phyloP scores from a whole-genome alignment of 2,113 vertebrate species.

The Gorsachius goisagi region DNA sequence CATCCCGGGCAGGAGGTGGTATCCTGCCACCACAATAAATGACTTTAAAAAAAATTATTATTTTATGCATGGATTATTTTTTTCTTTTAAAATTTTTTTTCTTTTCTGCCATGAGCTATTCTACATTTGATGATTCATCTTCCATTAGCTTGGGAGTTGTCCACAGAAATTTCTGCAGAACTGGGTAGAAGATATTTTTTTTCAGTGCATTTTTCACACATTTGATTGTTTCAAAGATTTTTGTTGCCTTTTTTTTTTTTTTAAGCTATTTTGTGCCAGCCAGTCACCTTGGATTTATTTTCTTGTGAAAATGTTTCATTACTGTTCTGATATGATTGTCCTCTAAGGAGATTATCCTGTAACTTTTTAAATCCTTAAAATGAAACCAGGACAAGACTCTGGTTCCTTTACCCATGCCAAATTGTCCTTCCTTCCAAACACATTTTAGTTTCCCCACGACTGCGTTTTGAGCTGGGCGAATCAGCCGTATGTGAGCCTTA shows the following conservation, averaged over 20 bases:
- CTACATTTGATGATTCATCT: not conserved
- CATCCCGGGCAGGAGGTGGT: not conserved
- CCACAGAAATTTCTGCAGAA: not conserved
- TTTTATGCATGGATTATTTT: not conserved
- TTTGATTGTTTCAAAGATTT: not conserved
- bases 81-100: not conserved
- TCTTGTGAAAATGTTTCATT: not conserved
- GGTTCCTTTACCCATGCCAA: not conserved
- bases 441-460: not conserved
- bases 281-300: conserved; percentile 10
- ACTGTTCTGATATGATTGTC: not conserved
- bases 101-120: not conserved
- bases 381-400: not conserved
- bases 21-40: not conserved
- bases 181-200: not conserved
- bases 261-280: not conserved
- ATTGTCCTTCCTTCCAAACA: not conserved
- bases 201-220: not conserved
- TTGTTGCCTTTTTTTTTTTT: not conserved
- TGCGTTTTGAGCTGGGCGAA: not conserved
- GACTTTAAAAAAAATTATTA: not conserved
- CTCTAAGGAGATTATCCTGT: not conserved
- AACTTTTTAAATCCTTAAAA: not conserved
- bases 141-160: not conserved
- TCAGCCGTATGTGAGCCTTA: not conserved